Percentiles rank a stretch among this genome's conserved stretches.
phyloP scores from a whole-genome alignment of 2,797 vertebrate species.

The Typhlichthys eigenmanni region DNA sequence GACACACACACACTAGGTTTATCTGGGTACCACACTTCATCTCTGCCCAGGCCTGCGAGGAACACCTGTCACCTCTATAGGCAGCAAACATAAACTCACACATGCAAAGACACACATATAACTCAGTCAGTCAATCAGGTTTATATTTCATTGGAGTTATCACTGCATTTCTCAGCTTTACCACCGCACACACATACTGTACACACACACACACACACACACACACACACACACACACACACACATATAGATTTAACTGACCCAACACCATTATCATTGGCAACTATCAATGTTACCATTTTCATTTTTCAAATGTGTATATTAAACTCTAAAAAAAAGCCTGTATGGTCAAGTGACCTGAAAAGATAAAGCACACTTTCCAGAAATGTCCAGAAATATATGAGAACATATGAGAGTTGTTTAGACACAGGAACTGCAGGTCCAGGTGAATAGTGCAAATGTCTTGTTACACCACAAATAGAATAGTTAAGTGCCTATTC shows the following conservation, averaged over 20 bases:
- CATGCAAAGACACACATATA: constrained; percentile 15
- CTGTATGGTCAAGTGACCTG: neutral
- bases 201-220: neutral
- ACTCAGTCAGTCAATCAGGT: constrained; percentile 30
- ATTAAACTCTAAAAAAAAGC: neutral
- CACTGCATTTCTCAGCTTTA: constrained; percentile 11
- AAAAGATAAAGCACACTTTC: no score
- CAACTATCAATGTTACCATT: neutral
- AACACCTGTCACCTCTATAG: constrained; percentile 74
- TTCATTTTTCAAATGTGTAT: neutral
- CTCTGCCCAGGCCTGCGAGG: constrained; percentile 52
- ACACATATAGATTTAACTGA: constrained; percentile 7
- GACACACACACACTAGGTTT: constrained; percentile 32
- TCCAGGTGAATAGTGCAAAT: no score
- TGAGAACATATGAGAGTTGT: no score
- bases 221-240: constrained; percentile 18
- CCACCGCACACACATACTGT: constrained; percentile 5
- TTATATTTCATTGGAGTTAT: constrained; percentile 33
- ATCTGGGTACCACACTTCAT: constrained; percentile 41
- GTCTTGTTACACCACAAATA: no score
- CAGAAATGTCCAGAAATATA: no score
- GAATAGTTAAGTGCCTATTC: neutral
- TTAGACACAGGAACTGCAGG: no score
- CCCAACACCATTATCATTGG: constrained; percentile 22
- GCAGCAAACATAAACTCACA: constrained; percentile 23